phyloP scores from a whole-genome alignment of 1,140 invertebrate species.

The Pomacea maculata region DNA sequence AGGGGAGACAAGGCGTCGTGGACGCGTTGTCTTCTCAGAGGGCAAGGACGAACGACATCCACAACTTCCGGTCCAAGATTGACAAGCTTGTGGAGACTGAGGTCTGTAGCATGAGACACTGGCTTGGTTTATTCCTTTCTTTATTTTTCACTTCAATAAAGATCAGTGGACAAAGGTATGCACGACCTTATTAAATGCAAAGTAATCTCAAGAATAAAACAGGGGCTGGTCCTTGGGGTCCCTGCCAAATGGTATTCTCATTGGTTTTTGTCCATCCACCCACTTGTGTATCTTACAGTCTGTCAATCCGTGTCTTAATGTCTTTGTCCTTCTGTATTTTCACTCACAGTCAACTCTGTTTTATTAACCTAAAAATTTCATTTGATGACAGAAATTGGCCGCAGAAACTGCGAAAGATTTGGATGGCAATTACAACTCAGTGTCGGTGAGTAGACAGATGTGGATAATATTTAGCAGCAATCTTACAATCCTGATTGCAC shows the following conservation, averaged over 20 bases:
- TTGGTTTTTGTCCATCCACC: conserved; percentile 8
- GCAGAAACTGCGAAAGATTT: conserved; percentile 27
- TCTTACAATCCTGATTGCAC: too few relatives aligned
- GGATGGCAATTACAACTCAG: conserved; percentile 35
- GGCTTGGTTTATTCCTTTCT: not conserved
- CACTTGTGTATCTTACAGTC: conserved; percentile 15
- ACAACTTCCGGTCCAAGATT: conserved; percentile 33
- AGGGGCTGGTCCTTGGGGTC: too few relatives aligned
- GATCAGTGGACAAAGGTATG: not conserved
- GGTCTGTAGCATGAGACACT: conserved; percentile 22
- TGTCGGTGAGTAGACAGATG: conserved; percentile 30
- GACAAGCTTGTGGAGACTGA: conserved; percentile 32
- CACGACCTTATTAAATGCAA: not conserved
- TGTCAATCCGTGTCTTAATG: not conserved
- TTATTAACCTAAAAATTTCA: too few relatives aligned
- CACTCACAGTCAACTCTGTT: too few relatives aligned
- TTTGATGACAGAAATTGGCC: conserved; percentile 27
- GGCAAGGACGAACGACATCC: conserved; percentile 30
- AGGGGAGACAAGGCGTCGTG: conserved; percentile 30
- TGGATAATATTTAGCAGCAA: too few relatives aligned
- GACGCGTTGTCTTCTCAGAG: conserved; percentile 30
- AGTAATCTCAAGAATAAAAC: too few relatives aligned
- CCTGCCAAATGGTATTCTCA: too few relatives aligned
- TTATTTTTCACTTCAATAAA: not conserved
- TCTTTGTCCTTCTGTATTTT: conserved; percentile 5